A percentile compares a stretch with the other conserved stretches of the same genome.
These are phyloP conservation scores for Callipepla squamata DNA, from an alignment of 2,113 vertebrate genomes.

Conservation along the genomic window DNA sequence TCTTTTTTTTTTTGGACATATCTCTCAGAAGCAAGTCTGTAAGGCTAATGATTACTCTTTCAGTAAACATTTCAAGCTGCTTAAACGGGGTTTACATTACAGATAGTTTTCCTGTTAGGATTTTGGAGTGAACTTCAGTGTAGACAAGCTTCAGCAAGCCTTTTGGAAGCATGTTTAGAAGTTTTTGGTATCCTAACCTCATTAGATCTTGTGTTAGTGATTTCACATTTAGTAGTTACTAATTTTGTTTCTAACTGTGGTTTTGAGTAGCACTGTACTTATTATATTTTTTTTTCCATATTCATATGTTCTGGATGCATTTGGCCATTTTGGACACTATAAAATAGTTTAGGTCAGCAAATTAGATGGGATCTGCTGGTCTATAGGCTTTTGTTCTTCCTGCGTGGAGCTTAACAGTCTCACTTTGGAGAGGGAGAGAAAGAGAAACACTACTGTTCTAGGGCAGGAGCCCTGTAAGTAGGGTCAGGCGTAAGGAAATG, in stretches of 20 bases:
- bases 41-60: slow-evolving; percentile 1
- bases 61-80: slow-evolving; percentile 27
- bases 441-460: neutral
- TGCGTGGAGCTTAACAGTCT: neutral
- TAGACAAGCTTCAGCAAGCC: slow-evolving; percentile 11
- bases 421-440: neutral
- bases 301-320: neutral
- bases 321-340: neutral
- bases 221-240: neutral
- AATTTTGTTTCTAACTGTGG: neutral
- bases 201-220: neutral
- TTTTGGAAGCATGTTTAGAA: neutral
- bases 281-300: neutral
- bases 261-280: neutral
- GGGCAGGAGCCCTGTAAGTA: neutral
- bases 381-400: neutral
- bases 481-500: neutral
- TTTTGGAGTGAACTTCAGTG: neutral
- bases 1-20: neutral
- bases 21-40: neutral
- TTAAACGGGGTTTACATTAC: slow-evolving; percentile 25
- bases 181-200: neutral
- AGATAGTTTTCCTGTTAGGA: slow-evolving; percentile 20
- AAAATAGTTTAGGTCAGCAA: neutral
- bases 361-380: neutral